These are phyloP conservation scores for Porites evermanni DNA, from an alignment of 92 coral and sea anemone genomes.

Conservation along the genomic window DNA sequence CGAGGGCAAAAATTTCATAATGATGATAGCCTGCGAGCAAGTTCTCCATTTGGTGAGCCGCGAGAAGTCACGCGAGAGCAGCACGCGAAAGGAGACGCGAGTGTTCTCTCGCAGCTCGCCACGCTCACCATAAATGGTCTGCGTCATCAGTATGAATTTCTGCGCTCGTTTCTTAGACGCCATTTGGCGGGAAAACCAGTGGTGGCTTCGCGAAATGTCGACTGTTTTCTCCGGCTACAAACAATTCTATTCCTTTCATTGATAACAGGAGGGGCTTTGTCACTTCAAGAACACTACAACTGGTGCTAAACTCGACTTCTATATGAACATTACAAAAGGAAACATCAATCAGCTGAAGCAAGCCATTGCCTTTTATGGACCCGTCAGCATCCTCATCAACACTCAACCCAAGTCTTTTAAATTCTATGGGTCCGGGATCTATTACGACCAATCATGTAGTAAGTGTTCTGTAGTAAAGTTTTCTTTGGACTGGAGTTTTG, in stretches of 20 bases:
- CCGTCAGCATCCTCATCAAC: conserved; percentile 92
- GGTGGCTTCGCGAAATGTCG: too few species aligned
- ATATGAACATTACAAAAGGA: conserved; percentile 82
- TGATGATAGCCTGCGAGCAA: too few species aligned
- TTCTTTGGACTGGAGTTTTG: neutral
- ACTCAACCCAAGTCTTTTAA: conserved; percentile 96
- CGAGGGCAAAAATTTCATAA: too few species aligned
- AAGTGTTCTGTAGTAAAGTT: conserved; percentile 48
- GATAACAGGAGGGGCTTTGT: conserved; percentile 87
- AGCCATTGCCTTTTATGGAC: conserved; percentile 93
- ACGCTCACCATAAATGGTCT: too few species aligned
- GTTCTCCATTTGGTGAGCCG: too few species aligned
- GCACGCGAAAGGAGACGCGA: too few species aligned
- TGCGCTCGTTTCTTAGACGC: too few species aligned
- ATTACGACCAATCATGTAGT: conserved; percentile 92
- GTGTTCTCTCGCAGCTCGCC: too few species aligned
- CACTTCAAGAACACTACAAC: conserved; percentile 92
- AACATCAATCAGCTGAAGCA: conserved; percentile 76
- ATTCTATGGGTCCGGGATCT: conserved; percentile 96
- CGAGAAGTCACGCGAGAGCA: too few species aligned
- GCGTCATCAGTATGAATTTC: neutral
- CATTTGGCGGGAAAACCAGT: too few species aligned
- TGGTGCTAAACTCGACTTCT: conserved; percentile 86
- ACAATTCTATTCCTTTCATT: neutral
- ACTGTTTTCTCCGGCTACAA: too few species aligned